Percentiles rank a stretch among this genome's conserved stretches.
Evolutionary conservation across 2,797 vertebrate species (phyloP).

Genomic region (Ctenopoma multispine): DNA sequence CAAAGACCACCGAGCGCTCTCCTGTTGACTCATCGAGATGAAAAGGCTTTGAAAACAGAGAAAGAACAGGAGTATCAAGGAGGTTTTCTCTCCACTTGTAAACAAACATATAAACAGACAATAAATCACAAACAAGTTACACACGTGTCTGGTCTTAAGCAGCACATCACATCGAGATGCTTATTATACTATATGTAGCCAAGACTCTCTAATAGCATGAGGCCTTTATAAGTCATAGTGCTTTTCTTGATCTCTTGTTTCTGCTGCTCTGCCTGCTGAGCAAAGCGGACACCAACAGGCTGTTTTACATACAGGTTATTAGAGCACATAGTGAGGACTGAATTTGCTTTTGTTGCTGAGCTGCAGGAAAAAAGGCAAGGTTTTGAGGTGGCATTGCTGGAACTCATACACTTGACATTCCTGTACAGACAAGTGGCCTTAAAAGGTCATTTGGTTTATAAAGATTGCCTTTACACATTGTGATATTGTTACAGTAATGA

Average conservation of each 20-base stretch:
- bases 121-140: neutral
- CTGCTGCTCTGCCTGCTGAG: constrained; percentile 22
- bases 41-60: constrained; percentile 32
- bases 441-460: constrained; percentile 21
- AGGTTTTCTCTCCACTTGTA: constrained; percentile 8
- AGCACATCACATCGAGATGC: neutral
- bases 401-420: constrained; percentile 47
- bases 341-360: constrained; percentile 9
- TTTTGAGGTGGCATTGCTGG: constrained; percentile 20
- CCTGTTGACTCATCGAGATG: constrained; percentile 59
- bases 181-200: neutral
- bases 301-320: constrained; percentile 14
- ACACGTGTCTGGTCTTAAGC: neutral
- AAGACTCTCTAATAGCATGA: neutral
- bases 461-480: constrained; percentile 1
- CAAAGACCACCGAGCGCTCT: constrained; percentile 46
- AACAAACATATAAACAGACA: constrained; percentile 16
- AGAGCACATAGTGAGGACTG: constrained; percentile 9
- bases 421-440: constrained; percentile 7
- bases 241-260: constrained; percentile 10
- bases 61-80: neutral
- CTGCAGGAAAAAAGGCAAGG: constrained; percentile 14
- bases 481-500: neutral
- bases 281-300: constrained; percentile 21
- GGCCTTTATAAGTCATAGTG: constrained; percentile 5